These are phyloP conservation scores for Sebastes melanostomus DNA, from an alignment of 2,797 vertebrate species.

Conservation along the genomic window DNA sequence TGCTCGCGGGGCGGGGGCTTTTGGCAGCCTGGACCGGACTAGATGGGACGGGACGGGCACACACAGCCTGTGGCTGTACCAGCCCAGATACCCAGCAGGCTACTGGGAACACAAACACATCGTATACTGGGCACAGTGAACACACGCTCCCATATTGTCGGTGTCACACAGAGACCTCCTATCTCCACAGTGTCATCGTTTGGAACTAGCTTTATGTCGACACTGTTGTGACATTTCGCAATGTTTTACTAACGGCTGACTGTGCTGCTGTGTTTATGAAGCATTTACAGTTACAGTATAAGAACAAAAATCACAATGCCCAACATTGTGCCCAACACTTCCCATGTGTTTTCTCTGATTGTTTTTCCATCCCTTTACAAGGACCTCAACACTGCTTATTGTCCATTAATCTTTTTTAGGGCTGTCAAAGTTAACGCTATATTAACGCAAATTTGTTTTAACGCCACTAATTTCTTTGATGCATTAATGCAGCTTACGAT, in stretches of 20 bases:
- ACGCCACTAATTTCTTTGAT: too few species aligned
- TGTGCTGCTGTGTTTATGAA: slow-evolving; percentile 32
- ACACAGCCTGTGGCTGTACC: slow-evolving; percentile 78
- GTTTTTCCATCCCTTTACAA: slow-evolving; percentile 41
- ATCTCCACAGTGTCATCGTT: slow-evolving; percentile 38
- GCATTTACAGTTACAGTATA: slow-evolving; percentile 29
- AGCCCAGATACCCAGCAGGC: slow-evolving; percentile 78
- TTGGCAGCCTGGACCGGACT: slow-evolving; percentile 76
- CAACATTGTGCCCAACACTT: slow-evolving; percentile 10
- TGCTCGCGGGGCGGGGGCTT: slow-evolving; percentile 72
- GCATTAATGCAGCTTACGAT: too few species aligned
- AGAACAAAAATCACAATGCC: slow-evolving; percentile 9
- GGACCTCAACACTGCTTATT: slow-evolving; percentile 43
- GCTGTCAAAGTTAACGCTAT: background rate
- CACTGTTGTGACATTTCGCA: slow-evolving; percentile 33
- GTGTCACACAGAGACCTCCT: slow-evolving; percentile 50
- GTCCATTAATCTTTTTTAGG: slow-evolving; percentile 28
- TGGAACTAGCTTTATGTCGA: slow-evolving; percentile 38
- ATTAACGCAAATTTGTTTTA: too few species aligned
- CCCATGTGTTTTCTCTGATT: slow-evolving; percentile 61
- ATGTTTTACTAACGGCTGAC: slow-evolving; percentile 25
- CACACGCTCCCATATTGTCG: slow-evolving; percentile 59
- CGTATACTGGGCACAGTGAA: slow-evolving; percentile 42
- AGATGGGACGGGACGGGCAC: slow-evolving; percentile 69
- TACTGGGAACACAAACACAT: slow-evolving; percentile 65